A percentile compares a stretch with the other conserved stretches of the same genome.
Conservation (phyloP, 37 sponge, comb jelly and placozoan genomes). For the Ianthella basta region DNA sequence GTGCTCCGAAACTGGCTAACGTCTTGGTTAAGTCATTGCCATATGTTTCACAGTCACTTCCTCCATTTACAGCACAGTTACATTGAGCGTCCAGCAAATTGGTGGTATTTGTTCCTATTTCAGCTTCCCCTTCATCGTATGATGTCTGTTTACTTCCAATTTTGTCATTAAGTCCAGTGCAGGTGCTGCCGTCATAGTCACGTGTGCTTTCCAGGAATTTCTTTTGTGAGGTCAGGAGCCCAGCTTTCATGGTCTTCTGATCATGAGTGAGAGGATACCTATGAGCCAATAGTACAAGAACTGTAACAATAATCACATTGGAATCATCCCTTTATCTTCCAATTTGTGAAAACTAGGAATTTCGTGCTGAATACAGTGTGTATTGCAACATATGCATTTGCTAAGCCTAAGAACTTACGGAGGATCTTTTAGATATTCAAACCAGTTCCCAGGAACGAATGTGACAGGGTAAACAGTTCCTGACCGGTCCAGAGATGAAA, state of each 20-base stretch:
- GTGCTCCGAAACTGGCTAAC: neutral
- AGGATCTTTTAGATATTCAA: constrained; percentile 37
- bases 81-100: neutral
- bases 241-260: constrained; percentile 26
- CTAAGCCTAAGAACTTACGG: constrained; percentile 7
- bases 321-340: too few species aligned
- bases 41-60: neutral
- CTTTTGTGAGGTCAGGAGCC: constrained; percentile 19
- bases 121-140: neutral
- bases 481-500: constrained; percentile 49
- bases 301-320: too few species aligned
- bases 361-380: too few species aligned
- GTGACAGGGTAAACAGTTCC: constrained; percentile 62
- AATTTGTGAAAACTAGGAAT: too few species aligned
- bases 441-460: constrained; percentile 62
- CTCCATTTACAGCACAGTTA: neutral
- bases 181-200: neutral
- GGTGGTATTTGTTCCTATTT: neutral
- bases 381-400: too few species aligned
- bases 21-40: neutral
- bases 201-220: neutral
- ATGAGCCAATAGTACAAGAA: neutral
- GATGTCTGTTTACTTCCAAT: neutral
- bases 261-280: constrained; percentile 32
- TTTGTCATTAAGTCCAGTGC: neutral